phyloP scores from a whole-genome alignment of 2,797 vertebrate genomes.

The Etheostoma nigrum region DNA sequence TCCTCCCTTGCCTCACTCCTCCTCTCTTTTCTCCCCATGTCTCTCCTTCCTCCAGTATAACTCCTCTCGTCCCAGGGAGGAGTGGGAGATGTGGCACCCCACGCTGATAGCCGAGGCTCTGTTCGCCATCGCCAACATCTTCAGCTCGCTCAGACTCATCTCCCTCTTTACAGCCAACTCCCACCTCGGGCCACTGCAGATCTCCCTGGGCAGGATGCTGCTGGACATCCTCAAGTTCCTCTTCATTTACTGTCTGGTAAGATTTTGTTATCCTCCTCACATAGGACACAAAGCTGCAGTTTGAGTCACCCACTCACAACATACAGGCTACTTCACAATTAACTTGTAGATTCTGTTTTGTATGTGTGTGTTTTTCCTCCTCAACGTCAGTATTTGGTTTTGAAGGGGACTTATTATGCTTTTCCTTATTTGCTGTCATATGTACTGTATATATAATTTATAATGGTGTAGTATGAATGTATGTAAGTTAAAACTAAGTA shows the following conservation, averaged over 20 bases:
- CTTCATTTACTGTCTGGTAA: slow-evolving; percentile 96
- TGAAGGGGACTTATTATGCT: too few relatives aligned
- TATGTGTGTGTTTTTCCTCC: too few relatives aligned
- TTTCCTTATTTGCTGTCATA: too few relatives aligned
- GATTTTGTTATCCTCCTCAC: too few relatives aligned
- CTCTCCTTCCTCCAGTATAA: slow-evolving; percentile 87
- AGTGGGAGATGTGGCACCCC: slow-evolving; percentile 99
- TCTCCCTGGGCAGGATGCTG: slow-evolving; percentile 97
- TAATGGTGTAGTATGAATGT: too few relatives aligned
- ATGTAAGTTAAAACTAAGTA: too few relatives aligned
- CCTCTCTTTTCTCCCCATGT: background rate
- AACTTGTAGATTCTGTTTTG: too few relatives aligned
- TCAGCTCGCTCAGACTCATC: slow-evolving; percentile 97
- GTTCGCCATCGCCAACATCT: slow-evolving; percentile 99
- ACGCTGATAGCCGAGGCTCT: slow-evolving; percentile 97
- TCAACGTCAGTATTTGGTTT: too few relatives aligned
- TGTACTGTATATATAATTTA: too few relatives aligned
- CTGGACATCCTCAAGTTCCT: slow-evolving; percentile 99
- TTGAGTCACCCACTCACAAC: too few relatives aligned
- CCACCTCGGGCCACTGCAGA: slow-evolving; percentile 97
- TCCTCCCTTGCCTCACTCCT: background rate
- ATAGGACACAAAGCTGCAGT: too few relatives aligned
- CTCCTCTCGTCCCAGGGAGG: slow-evolving; percentile 94
- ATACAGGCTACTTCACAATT: too few relatives aligned
- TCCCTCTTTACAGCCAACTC: slow-evolving; percentile 99